A percentile compares a stretch with the other conserved stretches of the same genome.
Evolutionary conservation across 2,888 invertebrate species (phyloP).

Genomic region (Stramonita haemastoma): DNA sequence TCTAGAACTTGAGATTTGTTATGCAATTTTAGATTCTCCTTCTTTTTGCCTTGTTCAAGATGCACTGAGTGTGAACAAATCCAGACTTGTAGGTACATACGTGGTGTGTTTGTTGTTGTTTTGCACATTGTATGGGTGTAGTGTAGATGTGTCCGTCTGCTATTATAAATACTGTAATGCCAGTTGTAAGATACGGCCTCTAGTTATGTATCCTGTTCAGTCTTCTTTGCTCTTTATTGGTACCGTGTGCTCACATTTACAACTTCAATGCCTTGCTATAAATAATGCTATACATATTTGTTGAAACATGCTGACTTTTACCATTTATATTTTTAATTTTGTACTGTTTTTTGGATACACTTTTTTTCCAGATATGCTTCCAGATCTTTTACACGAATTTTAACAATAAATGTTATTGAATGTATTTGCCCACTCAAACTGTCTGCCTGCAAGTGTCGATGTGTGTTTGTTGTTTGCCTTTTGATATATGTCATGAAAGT

Average conservation of each 20-base stretch:
- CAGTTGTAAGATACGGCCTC: neutral
- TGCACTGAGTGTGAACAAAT: neutral
- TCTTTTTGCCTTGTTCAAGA: neutral
- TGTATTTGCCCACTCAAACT: neutral
- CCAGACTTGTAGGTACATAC: neutral
- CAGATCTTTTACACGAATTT: slow-evolving; percentile 26
- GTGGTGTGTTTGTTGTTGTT: neutral
- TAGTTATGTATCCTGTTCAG: neutral
- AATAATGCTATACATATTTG: neutral
- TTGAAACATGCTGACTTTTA: slow-evolving; percentile 28
- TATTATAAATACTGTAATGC: neutral
- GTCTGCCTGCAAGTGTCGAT: neutral
- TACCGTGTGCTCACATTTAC: slow-evolving; percentile 11
- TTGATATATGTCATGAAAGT: too few species aligned
- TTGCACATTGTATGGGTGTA: slow-evolving; percentile 33
- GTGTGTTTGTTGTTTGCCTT: neutral
- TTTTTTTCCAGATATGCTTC: slow-evolving; percentile 22
- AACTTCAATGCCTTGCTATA: slow-evolving; percentile 30
- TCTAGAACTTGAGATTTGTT: too few species aligned
- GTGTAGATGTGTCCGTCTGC: neutral
- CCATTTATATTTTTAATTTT: neutral
- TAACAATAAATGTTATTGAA: neutral
- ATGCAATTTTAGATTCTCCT: neutral
- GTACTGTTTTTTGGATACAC: neutral
- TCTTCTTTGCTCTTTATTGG: slow-evolving; percentile 5